Conservation (phyloP, 2,113 vertebrate species). For the Pelmatolapia mariae region DNA sequence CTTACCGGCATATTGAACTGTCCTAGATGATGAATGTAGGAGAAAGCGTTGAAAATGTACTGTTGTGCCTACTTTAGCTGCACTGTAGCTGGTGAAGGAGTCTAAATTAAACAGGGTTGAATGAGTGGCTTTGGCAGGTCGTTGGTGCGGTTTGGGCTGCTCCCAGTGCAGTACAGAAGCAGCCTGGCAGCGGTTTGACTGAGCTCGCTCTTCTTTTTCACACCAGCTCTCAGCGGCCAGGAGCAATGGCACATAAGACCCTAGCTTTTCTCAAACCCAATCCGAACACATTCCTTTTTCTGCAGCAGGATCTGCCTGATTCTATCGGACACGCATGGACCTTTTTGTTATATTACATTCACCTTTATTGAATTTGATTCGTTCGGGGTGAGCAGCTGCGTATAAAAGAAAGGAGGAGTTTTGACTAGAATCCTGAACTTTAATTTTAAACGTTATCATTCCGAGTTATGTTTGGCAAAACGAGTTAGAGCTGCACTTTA, state of each 20-base stretch:
- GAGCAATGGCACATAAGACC: conserved; percentile 15
- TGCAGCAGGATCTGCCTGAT: conserved; percentile 25
- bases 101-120: conserved; percentile 46
- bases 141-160: conserved; percentile 64
- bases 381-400: conserved; percentile 18
- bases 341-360: conserved; percentile 40
- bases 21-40: conserved; percentile 1
- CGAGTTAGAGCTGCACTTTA: conserved; percentile 11
- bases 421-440: conserved; percentile 33
- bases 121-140: conserved; percentile 60
- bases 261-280: background rate
- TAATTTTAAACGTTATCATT: conserved; percentile 38
- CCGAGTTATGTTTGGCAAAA: conserved; percentile 38
- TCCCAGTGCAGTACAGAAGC: conserved; percentile 57
- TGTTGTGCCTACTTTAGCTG: background rate
- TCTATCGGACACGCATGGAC: conserved; percentile 38
- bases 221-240: conserved; percentile 23
- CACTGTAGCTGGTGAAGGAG: conserved; percentile 30
- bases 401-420: conserved; percentile 4
- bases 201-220: conserved; percentile 43
- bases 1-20: background rate
- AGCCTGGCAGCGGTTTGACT: conserved; percentile 46
- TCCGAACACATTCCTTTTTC: conserved; percentile 8
- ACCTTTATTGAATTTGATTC: conserved; percentile 50
- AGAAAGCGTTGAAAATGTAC: conserved; percentile 21